Base-by-base conservation (phyloP, 2,888 invertebrate species). In the Dione juno region DNA sequence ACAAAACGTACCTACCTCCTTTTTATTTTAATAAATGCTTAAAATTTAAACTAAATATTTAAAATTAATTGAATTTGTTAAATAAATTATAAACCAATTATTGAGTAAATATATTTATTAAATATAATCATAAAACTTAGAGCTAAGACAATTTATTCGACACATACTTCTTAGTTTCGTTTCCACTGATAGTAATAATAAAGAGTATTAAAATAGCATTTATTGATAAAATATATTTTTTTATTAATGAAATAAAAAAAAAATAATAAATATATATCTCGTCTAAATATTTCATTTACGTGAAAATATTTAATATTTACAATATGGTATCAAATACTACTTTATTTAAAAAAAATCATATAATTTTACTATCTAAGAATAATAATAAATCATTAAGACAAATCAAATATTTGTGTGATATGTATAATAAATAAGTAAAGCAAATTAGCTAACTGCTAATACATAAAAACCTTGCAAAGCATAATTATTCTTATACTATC, bases 61-160 rank as follows among this genome's bases (percentile, higher is more conserved):
- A n/a, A n/a, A n/a, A n/a, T n/a, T n/a, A n/a, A n/a, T n/a, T n/a
- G n/a, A 28, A 28, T 28, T 28, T n/a, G 3, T 61, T 35, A 52
- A 67, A 67, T 43, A 48, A 43, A 48, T 19, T 14, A 52, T 37
- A 21, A 48, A 1, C 21, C 8, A n/a, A 10, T 21, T 13, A 21
- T 54, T 7, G 41, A 68, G 61, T 63, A 68, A 68, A 63, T 68
- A 68, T 43, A 35, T 68, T 68, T 68, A 68, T 68, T 68, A 63
- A 68, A 68, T 54, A 63, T 37, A 68, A 37, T 54, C 14, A 35
- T 63, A 54, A 53, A 63, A 54, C 63, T 68, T 68, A 68, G 6
- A 45, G 19, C 53, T 68, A 68, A 63, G 35, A 68, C 61, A 67
- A 35, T 52, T 37, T 67, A 48, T 52, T 59, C 59, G 28, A 61